Evolutionary conservation across 2,888 invertebrate genomes (phyloP), one percentile per base, ranked within the genome.

Genomic region (Litoditis marina): DNA sequence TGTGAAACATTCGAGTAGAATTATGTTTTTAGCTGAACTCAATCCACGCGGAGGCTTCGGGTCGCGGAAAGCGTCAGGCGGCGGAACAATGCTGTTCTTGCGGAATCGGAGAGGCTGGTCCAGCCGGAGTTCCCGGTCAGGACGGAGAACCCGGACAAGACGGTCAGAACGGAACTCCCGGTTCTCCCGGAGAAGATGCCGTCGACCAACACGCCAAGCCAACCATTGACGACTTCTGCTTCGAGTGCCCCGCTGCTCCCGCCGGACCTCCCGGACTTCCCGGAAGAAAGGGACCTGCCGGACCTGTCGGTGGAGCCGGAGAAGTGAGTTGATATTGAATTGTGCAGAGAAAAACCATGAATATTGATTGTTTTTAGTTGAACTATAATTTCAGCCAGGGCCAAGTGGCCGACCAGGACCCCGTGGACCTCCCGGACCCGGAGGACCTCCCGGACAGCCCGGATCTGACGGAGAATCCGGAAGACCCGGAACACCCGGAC

Each of bases 401-500:
- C 55, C 61, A 32, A 8, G 34, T 31, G 61, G 61, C 30, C 46
- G 31, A 16, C 65, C 75, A 47, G 75, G 75, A 70, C 70, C 68
- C 28, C 52, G 57, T 31, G 69, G 69, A 60, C 54, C 51, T 32
- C 71, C 72, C 39, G 74, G 74, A 69, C 39, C 62, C 25, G 63
- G 63, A 34, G 74, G 74, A 70, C 68, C 67, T 54, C 71, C 71
- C 52, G 74, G 74, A 65, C 60, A 62, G 50, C 70, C 68, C 47
- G 74, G 74, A 63, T 65, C 39, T 8, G 60, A 56, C 56, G 60
- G 60, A 60, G 28, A 32, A 25, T 25, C 53, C 16, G 60, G 60
- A 39, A 22, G 42, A n/a, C 34, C 50, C n/a, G 63, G 63, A 59
- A 32, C 59, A 6, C 51, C 50, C 22, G 63, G 63, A 63, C 57